A percentile compares a stretch with the other conserved stretches of the same genome.
These are phyloP conservation scores for Glyphotaelius pellucidus DNA, from an alignment of 2,888 invertebrate species.

Conservation along the genomic window DNA sequence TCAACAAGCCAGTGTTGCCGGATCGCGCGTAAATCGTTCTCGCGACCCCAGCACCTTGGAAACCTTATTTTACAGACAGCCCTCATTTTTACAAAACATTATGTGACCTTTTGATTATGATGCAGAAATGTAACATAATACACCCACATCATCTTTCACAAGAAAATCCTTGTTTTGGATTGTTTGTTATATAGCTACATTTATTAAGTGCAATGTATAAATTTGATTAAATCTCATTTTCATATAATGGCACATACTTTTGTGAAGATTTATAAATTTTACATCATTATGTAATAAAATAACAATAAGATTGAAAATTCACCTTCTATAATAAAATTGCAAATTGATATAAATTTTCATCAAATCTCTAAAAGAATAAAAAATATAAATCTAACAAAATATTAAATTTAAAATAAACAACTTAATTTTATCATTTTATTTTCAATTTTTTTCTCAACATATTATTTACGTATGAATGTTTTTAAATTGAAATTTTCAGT, in stretches of 20 bases:
- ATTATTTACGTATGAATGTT: not conserved
- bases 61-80: no score
- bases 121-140: not conserved
- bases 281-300: not conserved
- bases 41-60: no score
- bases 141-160: not conserved
- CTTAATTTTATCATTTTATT: not conserved
- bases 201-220: conserved; percentile 14
- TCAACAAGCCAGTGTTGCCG: no score
- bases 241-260: conserved; percentile 10
- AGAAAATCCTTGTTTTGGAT: not conserved
- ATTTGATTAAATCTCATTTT: conserved; percentile 9
- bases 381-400: not conserved
- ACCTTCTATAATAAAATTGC: not conserved
- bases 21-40: no score
- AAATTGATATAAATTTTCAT: not conserved
- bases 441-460: not conserved
- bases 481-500: not conserved
- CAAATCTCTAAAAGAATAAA: not conserved
- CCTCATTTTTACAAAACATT: not conserved
- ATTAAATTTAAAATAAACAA: not conserved
- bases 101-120: not conserved
- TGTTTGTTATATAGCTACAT: not conserved
- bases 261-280: not conserved
- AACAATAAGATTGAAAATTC: not conserved